Percentiles rank a stretch among this genome's conserved stretches.
Conservation (phyloP, 2,797 vertebrate species). For the Propithecus deckenii region DNA sequence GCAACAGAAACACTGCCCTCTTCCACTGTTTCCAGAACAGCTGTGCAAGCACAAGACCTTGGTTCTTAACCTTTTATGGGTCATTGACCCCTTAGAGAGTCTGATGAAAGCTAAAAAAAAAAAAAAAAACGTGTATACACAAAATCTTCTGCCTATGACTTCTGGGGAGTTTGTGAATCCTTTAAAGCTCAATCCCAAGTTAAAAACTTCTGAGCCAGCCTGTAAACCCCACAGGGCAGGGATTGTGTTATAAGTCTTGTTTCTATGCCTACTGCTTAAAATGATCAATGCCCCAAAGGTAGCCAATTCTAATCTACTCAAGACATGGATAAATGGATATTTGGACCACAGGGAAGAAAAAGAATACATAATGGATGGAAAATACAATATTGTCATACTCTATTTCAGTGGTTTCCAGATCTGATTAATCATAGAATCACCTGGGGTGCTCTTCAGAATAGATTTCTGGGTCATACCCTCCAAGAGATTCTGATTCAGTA, state of each 20-base stretch:
- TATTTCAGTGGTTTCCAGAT: background rate
- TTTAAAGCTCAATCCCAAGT: slow-evolving; percentile 33
- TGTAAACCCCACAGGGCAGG: background rate
- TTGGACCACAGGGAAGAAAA: background rate
- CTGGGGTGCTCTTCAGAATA: background rate
- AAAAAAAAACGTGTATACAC: slow-evolving; percentile 19
- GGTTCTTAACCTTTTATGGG: slow-evolving; percentile 51
- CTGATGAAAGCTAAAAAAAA: slow-evolving; percentile 62
- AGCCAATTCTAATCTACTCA: slow-evolving; percentile 1
- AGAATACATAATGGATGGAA: background rate
- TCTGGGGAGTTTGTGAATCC: background rate
- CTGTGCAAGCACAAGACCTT: slow-evolving; percentile 31
- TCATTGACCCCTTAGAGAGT: slow-evolving; percentile 48
- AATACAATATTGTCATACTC: background rate
- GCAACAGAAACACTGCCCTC: slow-evolving; percentile 18
- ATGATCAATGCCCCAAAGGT: background rate
- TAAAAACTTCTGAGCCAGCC: slow-evolving; percentile 14
- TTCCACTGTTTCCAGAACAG: background rate
- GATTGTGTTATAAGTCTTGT: background rate
- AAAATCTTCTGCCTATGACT: background rate
- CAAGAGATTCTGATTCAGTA: background rate
- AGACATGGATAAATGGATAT: background rate
- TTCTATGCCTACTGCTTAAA: background rate
- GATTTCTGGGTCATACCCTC: background rate
- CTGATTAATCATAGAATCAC: background rate